phyloP scores from a whole-genome alignment of 2,888 invertebrate genomes.

The Tiphia femorata region DNA sequence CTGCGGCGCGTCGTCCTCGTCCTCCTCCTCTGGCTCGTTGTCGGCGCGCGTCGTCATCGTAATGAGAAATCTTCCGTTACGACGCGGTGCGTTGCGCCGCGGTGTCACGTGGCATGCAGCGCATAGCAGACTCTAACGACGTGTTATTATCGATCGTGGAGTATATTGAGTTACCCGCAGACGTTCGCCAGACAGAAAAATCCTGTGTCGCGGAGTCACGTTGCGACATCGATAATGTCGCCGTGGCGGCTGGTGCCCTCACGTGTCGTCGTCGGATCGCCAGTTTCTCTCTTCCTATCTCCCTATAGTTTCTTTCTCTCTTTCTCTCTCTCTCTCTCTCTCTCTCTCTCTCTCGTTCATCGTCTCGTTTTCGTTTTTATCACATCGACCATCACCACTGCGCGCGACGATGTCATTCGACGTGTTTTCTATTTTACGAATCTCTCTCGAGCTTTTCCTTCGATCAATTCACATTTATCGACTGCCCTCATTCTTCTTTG shows the following conservation, averaged over 20 bases:
- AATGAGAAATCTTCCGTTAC: no score
- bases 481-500: background rate
- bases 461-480: background rate
- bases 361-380: background rate
- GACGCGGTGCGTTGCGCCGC: no score
- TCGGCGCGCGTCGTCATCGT: background rate
- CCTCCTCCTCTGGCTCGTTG: background rate
- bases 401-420: no score
- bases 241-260: constrained; percentile 9
- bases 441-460: background rate
- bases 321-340: background rate
- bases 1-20: background rate
- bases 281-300: background rate
- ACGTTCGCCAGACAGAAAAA: constrained; percentile 36
- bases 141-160: constrained; percentile 20
- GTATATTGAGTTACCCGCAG: constrained; percentile 14
- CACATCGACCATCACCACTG: no score
- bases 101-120: constrained; percentile 12
- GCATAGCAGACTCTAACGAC: constrained; percentile 20
- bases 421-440: no score
- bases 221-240: constrained; percentile 18
- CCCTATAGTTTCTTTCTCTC: background rate
- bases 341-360: background rate
- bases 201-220: constrained; percentile 12
- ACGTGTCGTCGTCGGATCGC: constrained; percentile 7